Conservation (phyloP, 2,888 invertebrate species). For the Tenthredo scrophulariae region DNA sequence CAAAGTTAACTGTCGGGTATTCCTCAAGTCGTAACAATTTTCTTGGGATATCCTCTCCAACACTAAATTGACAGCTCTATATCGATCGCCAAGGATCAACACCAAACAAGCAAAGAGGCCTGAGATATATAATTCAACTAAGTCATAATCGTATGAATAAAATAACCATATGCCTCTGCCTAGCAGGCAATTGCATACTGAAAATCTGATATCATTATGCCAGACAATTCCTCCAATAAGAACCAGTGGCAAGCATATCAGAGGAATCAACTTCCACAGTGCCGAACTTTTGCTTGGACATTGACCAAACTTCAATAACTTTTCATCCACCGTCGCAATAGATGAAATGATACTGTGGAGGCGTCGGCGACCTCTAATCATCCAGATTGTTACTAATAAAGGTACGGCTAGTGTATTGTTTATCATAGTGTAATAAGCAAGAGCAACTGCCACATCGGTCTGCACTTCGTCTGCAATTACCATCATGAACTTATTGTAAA, state of each 20-base stretch:
- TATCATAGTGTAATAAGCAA: neutral
- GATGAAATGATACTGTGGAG: neutral
- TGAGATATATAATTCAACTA: neutral
- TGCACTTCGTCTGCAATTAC: neutral
- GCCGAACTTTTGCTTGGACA: conserved; percentile 13
- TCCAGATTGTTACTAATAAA: conserved; percentile 17
- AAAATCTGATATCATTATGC: neutral
- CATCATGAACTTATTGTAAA: neutral
- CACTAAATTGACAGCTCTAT: conserved; percentile 25
- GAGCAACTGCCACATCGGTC: neutral
- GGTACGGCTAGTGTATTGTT: neutral
- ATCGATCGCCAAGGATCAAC: conserved; percentile 12
- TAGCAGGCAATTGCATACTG: neutral
- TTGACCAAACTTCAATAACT: conserved; percentile 12
- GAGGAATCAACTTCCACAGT: neutral
- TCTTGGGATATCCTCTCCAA: neutral
- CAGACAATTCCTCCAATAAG: neutral
- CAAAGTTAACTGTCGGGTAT: neutral
- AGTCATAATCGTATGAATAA: neutral
- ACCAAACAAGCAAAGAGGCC: conserved; percentile 3
- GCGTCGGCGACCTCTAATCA: conserved; percentile 21
- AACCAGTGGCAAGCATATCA: neutral
- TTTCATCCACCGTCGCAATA: conserved; percentile 13
- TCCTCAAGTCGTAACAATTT: neutral
- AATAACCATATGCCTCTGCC: neutral